Evolutionary conservation across 2,113 vertebrate genomes (phyloP).

Genomic region (Myodes glareolus): DNA sequence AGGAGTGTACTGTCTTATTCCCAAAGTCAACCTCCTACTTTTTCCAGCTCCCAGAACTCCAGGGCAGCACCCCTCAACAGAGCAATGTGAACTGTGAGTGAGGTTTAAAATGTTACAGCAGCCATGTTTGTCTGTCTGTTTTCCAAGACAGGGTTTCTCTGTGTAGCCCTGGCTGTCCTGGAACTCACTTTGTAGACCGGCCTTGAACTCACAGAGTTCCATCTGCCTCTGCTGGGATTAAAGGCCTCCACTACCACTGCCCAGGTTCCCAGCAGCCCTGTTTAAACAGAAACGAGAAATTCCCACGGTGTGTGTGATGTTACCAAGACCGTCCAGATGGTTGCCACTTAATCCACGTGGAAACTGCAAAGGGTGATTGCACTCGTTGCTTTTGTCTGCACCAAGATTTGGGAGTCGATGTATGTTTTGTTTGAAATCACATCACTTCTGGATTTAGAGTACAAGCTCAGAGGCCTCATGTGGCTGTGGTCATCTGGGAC

Average conservation of each 20-base stretch:
- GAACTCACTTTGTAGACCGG: not conserved
- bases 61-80: rapidly evolving
- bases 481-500: not conserved
- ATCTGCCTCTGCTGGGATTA: not conserved
- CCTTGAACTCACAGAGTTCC: not conserved
- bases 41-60: not conserved
- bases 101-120: not conserved
- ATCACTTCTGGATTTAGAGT: not conserved
- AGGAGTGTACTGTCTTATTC: not conserved
- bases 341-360: not conserved
- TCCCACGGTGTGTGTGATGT: not conserved
- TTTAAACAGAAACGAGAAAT: not conserved
- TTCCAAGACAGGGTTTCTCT: not conserved
- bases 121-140: not conserved
- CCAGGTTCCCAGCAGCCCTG: not conserved
- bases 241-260: not conserved
- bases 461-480: rapidly evolving
- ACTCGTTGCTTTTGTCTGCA: not conserved
- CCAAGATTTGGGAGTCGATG: not conserved
- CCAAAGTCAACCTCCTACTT: not conserved
- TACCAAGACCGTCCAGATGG: not conserved
- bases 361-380: not conserved
- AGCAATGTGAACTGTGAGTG: not conserved
- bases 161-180: not conserved
- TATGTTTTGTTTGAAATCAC: not conserved